Base-by-base conservation (phyloP, 2,797 vertebrate genomes). In the Cossypha caffra region DNA sequence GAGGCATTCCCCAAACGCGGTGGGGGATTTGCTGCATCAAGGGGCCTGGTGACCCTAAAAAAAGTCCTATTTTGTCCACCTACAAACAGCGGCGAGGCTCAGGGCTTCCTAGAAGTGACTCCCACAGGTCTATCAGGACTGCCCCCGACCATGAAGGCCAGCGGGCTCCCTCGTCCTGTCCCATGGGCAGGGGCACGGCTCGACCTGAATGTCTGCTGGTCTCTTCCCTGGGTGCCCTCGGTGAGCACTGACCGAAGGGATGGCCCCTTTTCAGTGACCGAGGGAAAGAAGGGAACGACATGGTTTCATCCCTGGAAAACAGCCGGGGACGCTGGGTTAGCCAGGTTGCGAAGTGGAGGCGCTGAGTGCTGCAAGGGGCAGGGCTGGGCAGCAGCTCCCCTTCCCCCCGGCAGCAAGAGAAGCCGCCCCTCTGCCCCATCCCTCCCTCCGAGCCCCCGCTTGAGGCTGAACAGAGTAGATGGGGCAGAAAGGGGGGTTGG, bases 381-480 rank as follows among this genome's bases (percentile, higher is more conserved):
- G 57, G 28, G 77, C 42, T 40, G 71, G 48, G 57, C 35, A 28
- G 86, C 54, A 29, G 33, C 29, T 67, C 75, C 91, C 62, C 62
- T 86, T 52, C 29, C 51, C 66, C 42, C 25, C 40, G 50, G 17
- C 64, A 24, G 54, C 1, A 7, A 16, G n/a, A 57, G 35, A 72
- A 93, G 47, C 50, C 57, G 16, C 76, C 83, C 52, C 86, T 75
- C 72, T 74, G 64, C 82, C 83, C 85, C 73, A 45, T 83, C 50
- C 72, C 45, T 73, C 28, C 78, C 74, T 63, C 38, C 25, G 5
- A 55, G 45, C 67, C 25, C 68, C 78, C 20, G 37, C 54, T 77
- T 95, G 95, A 96, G 93, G 66, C 58, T 96, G 80, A 96, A 57
- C 76, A 75, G 76, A 95, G 42, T 93, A 96, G 95, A 96, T 90